Evolutionary conservation across 2,888 invertebrate genomes (phyloP).

Genomic region (Lochmaea capreae): DNA sequence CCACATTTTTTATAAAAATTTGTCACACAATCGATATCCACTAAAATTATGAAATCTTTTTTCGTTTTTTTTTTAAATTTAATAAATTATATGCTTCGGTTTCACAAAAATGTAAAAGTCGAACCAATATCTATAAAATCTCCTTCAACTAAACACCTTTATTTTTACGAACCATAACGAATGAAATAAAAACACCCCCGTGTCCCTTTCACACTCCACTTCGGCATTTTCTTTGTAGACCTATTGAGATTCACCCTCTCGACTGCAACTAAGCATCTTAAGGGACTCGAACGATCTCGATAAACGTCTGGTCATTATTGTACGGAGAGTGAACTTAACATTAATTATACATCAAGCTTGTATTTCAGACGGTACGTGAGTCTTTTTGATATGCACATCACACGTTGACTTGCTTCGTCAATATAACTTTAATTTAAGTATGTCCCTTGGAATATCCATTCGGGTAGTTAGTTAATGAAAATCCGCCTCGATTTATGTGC

Average conservation of each 20-base stretch:
- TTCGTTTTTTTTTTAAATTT: too few relatives aligned
- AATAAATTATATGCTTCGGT: too few relatives aligned
- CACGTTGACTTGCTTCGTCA: conserved; percentile 2
- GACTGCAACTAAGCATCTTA: conserved; percentile 1
- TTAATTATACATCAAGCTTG: conserved; percentile 26
- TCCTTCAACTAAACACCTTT: background rate
- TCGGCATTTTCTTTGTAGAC: background rate
- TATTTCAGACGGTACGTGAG: conserved; percentile 21
- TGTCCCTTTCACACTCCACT: background rate
- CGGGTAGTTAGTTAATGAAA: background rate
- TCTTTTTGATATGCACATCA: conserved; percentile 23
- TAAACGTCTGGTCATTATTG: conserved; percentile 27
- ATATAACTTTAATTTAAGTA: background rate
- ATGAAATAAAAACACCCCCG: background rate
- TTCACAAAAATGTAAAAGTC: too few relatives aligned
- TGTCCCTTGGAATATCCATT: background rate
- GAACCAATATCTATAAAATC: background rate
- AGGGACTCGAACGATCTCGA: conserved; percentile 23
- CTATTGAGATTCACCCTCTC: background rate
- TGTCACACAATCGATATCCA: too few relatives aligned
- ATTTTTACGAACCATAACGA: background rate
- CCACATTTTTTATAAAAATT: too few relatives aligned
- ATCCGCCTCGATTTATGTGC: too few relatives aligned
- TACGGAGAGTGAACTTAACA: conserved; percentile 27
- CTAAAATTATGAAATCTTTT: too few relatives aligned